Evolutionary conservation across 2,797 vertebrate genomes (phyloP).

Genomic region (Epinephelus malabaricus): DNA sequence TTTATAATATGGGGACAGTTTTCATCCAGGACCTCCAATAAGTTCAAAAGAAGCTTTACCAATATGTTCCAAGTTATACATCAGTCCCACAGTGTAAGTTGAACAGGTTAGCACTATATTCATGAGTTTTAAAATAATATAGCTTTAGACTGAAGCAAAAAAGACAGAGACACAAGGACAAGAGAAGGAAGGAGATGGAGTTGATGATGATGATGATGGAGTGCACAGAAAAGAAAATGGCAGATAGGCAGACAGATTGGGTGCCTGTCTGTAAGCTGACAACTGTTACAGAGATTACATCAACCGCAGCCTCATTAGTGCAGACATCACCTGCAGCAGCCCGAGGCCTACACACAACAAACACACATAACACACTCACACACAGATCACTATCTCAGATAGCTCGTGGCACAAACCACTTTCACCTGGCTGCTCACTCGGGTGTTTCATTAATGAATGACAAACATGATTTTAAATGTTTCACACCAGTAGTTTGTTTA

Average conservation of each 20-base stretch:
- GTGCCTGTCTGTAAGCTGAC: conserved; percentile 39
- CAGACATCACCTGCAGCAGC: conserved; percentile 57
- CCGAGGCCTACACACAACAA: conserved; percentile 39
- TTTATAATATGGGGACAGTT: no score
- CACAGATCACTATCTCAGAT: conserved; percentile 55
- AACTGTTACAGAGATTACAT: conserved; percentile 61
- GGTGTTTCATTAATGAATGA: not conserved
- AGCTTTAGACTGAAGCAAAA: not conserved
- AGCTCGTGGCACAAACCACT: conserved; percentile 45
- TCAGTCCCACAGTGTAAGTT: not conserved
- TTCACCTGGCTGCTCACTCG: not conserved
- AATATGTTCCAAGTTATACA: not conserved
- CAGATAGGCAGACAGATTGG: conserved; percentile 33
- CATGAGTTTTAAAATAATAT: not conserved
- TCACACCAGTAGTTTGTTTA: not conserved
- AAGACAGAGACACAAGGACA: not conserved
- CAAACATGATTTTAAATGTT: not conserved
- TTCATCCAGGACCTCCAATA: no score
- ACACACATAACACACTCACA: conserved; percentile 23
- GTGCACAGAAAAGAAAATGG: not conserved
- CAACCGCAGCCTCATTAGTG: conserved; percentile 57
- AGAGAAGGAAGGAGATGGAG: not conserved
- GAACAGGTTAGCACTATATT: not conserved
- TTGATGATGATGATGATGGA: not conserved
- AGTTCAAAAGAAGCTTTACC: no score